A percentile compares a stretch with the other conserved stretches of the same genome.
phyloP scores from a whole-genome alignment of 1,140 invertebrate genomes.

The Papilio xuthus region DNA sequence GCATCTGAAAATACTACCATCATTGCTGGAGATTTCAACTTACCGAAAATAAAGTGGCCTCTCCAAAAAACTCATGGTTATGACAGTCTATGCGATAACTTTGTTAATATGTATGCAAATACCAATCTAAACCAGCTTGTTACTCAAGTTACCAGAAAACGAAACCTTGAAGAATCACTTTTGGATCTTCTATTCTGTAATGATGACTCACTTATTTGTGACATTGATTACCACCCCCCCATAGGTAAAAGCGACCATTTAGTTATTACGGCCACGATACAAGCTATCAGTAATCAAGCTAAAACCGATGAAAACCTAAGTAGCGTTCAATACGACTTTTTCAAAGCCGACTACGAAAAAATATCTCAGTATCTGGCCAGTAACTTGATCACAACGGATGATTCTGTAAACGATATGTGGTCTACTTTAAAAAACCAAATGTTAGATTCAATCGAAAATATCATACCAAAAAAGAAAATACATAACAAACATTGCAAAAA shows the following conservation, averaged over 20 bases:
- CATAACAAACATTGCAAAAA: not conserved
- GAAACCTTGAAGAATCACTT: not conserved
- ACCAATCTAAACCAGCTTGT: not conserved
- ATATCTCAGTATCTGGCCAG: not conserved
- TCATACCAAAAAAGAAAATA: not conserved
- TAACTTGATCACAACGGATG: not conserved
- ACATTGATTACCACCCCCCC: not conserved
- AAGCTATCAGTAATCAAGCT: not conserved
- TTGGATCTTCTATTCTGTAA: not conserved
- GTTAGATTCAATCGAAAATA: not conserved
- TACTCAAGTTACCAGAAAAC: not conserved
- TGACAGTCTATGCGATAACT: too few species aligned
- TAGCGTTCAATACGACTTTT: not conserved
- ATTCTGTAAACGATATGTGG: not conserved
- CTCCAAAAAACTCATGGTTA: too few species aligned
- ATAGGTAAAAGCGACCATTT: not conserved
- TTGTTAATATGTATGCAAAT: too few species aligned
- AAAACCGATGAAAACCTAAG: not conserved
- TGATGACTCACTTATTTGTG: not conserved
- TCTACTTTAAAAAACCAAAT: too few species aligned
- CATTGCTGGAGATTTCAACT: too few species aligned
- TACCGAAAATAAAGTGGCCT: too few species aligned
- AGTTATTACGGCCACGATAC: not conserved
- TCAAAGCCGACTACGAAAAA: not conserved
- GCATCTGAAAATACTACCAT: too few species aligned